These are phyloP conservation scores for Drosophila sulfurigaster DNA, from an alignment of 1,140 invertebrate species.

Conservation along the genomic window DNA sequence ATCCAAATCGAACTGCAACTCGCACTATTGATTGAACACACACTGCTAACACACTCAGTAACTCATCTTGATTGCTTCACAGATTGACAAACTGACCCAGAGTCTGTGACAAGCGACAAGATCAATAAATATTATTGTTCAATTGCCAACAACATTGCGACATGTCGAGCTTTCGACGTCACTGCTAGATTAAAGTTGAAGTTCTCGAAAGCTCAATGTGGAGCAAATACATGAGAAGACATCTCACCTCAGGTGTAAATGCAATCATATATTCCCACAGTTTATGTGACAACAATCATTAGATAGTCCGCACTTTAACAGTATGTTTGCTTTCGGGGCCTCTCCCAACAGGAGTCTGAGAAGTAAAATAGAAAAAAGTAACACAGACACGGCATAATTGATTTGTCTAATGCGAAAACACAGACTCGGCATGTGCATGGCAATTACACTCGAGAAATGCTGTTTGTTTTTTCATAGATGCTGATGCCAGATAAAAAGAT, in stretches of 20 bases:
- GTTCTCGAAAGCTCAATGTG: not conserved
- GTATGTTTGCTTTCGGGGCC: slow-evolving; percentile 15
- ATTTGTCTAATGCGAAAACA: slow-evolving; percentile 69
- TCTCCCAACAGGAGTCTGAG: slow-evolving; percentile 11
- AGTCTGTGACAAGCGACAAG: slow-evolving; percentile 58
- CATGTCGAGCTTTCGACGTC: slow-evolving; percentile 4
- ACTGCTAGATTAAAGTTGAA: slow-evolving; percentile 19
- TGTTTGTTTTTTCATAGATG: slow-evolving; percentile 66
- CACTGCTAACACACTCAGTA: slow-evolving; percentile 70
- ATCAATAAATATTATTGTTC: slow-evolving; percentile 67
- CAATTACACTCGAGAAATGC: slow-evolving; percentile 45
- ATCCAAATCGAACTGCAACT: slow-evolving; percentile 43
- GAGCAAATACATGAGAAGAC: not conserved
- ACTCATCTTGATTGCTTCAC: slow-evolving; percentile 52
- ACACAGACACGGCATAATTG: slow-evolving; percentile 68
- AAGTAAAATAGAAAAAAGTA: slow-evolving; percentile 1
- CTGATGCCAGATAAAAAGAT: slow-evolving; percentile 65
- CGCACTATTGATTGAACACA: slow-evolving; percentile 32
- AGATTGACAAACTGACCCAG: slow-evolving; percentile 76
- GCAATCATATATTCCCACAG: slow-evolving; percentile 33
- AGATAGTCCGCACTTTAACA: slow-evolving; percentile 19
- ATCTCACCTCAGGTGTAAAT: not conserved
- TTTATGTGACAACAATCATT: slow-evolving; percentile 42
- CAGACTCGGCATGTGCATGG: slow-evolving; percentile 57
- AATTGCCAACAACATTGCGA: slow-evolving; percentile 50